Evolutionary conservation across 1,140 invertebrate species (phyloP).

Genomic region (Pachypsylla venusta): DNA sequence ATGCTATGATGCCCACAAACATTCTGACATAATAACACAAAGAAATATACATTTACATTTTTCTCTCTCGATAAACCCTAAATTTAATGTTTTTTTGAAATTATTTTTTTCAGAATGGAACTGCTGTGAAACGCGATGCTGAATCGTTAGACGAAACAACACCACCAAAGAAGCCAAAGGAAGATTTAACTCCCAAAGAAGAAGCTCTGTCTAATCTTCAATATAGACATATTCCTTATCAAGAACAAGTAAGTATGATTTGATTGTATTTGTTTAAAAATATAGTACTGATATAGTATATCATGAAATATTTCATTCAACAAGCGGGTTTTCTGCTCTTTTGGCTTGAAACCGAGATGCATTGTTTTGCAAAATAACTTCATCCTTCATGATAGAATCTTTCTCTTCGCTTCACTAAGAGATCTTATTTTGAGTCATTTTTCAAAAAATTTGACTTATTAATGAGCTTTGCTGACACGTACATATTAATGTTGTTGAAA

Average conservation of each 20-base stretch:
- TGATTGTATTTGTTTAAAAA: not conserved
- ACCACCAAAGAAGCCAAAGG: not conserved
- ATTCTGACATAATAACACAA: no score
- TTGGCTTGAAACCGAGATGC: not conserved
- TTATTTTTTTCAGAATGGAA: not conserved
- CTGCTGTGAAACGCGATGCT: not conserved
- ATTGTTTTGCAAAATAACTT: not conserved
- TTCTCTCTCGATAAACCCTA: no score
- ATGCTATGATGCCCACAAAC: no score
- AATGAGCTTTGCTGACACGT: no score
- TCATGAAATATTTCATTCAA: not conserved
- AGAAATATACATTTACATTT: no score
- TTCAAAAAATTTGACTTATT: no score
- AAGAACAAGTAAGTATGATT: not conserved
- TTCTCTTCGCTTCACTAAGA: no score
- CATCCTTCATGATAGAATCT: not conserved
- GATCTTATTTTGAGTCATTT: no score
- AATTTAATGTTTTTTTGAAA: no score
- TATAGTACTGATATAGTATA: not conserved
- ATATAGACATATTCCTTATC: not conserved
- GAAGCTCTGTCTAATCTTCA: not conserved
- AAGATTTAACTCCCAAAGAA: not conserved
- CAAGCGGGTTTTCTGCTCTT: not conserved
- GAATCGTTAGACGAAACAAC: not conserved
- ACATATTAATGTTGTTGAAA: no score